Evolutionary conservation across 2,888 invertebrate species (phyloP), one percentile per base, ranked within the genome.

Genomic region (Ectemnius continuus): DNA sequence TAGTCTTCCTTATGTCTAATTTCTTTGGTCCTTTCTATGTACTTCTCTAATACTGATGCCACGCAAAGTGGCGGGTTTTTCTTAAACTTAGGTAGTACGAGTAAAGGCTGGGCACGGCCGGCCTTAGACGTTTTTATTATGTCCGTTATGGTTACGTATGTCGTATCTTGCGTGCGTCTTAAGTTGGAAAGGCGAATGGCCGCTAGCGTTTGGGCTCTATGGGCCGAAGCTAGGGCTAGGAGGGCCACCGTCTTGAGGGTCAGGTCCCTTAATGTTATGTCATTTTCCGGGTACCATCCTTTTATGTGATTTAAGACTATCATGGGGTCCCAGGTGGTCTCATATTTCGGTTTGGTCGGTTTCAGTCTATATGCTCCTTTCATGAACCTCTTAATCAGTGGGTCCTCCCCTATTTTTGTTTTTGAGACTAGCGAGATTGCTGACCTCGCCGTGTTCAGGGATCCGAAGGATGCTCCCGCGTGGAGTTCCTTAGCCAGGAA

Each of bases 31-130:
- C 58, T 47, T 11, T 26, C 16, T 3, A 80, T 57, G 59, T 80
- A 76, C n/a, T n/a, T n/a, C n/a, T n/a, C n/a, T n/a, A n/a, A n/a
- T n/a, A n/a, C n/a, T n/a, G 66, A 56, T 13, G 74, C 82, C 1
- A 77, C 71, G 16, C 77, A 83, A 20, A 81, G 16, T 0, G 64
- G 45, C 3, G 73, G 76, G 16, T 77, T 78, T 0, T 73, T 66
- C 0, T 4, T 11, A 57, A 73, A 81, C 4, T n/a, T 52, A 14
- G 76, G 68, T 5, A 77, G 14, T 2, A 66, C 8, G 13, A 79
- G 18, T 0, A 79, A 16, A 0, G 79, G 77, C 11, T 82, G 76
- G 6, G 26, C 56, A 8, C 52, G 46, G 0, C 67, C 75, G 1
- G 36, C 65, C 8, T 63, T 46, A 0, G 73, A 65, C 0, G 61